A percentile compares a stretch with the other conserved stretches of the same genome.
These are phyloP conservation scores for Larimichthys polyactis DNA, from an alignment of 2,113 vertebrate genomes.

Conservation along the genomic window DNA sequence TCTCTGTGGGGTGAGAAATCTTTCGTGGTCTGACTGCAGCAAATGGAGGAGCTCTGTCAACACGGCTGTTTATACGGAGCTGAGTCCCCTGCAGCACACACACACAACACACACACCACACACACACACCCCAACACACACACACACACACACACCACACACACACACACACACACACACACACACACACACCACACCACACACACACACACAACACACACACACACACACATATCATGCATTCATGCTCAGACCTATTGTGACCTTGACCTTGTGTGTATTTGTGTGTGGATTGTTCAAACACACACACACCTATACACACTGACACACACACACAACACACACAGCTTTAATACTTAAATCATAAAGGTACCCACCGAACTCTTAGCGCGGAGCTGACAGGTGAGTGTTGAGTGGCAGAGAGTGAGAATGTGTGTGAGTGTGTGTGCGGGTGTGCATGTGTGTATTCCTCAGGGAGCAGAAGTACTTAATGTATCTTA, in stretches of 20 bases:
- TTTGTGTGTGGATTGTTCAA: background rate
- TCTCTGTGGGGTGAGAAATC: conserved; percentile 61
- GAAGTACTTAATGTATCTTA: conserved; percentile 63
- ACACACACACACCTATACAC: conserved; percentile 17
- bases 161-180: background rate
- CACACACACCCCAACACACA: no score
- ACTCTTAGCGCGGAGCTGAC: conserved; percentile 35
- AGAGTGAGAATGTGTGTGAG: conserved; percentile 22
- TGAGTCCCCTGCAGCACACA: conserved; percentile 27
- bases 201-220: background rate
- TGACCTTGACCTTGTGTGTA: conserved; percentile 46
- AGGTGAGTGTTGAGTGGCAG: conserved; percentile 60
- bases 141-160: no score
- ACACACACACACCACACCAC: conserved; percentile 6
- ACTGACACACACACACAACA: no score
- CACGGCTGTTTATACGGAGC: conserved; percentile 44
- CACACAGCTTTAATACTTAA: conserved; percentile 30
- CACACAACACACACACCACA: no score
- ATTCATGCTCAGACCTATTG: conserved; percentile 27
- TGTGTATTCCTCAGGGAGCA: conserved; percentile 55
- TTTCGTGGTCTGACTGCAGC: conserved; percentile 47
- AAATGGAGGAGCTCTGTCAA: conserved; percentile 68
- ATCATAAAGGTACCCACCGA: conserved; percentile 54
- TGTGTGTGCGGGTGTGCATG: conserved; percentile 18
- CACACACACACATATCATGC: conserved; percentile 28